A percentile compares a stretch with the other conserved stretches of the same genome.
phyloP scores from a whole-genome alignment of 2,797 vertebrate genomes.

The Cossypha heuglini region DNA sequence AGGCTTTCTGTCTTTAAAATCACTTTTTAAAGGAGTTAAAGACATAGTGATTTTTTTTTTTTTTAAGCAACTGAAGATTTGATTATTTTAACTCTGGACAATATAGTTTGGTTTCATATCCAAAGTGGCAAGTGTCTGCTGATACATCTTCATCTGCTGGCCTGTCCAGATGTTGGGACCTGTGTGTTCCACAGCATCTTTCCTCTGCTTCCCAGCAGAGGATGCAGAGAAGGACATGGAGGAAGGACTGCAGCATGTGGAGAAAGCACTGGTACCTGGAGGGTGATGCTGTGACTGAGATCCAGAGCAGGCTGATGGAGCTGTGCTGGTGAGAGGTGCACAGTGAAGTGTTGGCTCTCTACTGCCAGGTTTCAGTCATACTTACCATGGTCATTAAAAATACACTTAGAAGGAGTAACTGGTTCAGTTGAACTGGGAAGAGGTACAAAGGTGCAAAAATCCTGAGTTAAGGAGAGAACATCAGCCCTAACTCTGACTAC shows the following conservation, averaged over 20 bases:
- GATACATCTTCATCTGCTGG: neutral
- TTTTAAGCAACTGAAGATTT: neutral
- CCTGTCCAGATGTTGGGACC: neutral
- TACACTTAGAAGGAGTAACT: neutral
- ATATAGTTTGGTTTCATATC: neutral
- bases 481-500: conserved; percentile 67
- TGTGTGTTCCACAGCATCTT: neutral
- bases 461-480: conserved; percentile 63
- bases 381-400: neutral
- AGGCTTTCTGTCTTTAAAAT: neutral
- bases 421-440: neutral
- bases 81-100: neutral
- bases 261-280: neutral
- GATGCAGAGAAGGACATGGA: neutral
- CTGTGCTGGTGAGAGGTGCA: neutral
- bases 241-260: neutral
- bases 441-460: neutral
- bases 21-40: neutral
- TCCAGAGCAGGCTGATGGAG: neutral
- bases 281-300: neutral
- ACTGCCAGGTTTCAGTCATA: neutral
- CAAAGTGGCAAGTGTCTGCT: neutral
- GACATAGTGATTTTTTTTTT: neutral
- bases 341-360: neutral
- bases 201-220: neutral